Evolutionary conservation across 2,113 vertebrate species (phyloP), one percentile per base, ranked within the genome.

Genomic region (Trochalopteron elliotii): DNA sequence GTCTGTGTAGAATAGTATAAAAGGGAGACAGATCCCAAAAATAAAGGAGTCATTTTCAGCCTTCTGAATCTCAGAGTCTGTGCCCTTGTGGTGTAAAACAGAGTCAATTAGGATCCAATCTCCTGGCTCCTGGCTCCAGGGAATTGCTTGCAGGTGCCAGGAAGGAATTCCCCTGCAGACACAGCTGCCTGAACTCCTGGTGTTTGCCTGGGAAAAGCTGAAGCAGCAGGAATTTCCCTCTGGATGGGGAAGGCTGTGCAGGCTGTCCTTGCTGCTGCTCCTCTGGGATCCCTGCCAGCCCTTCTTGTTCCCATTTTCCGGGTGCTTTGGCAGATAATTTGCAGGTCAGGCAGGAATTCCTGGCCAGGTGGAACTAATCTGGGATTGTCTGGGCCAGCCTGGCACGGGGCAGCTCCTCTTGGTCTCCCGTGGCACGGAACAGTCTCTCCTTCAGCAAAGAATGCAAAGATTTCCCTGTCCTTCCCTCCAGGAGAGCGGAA

Each of bases 371-470:
- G 78, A 88, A 61, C 68, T 18, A 31, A 44, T 16, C 28, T 35
- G 19, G 86, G 70, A 11, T 49, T 23, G 44, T 9, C 74, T 8
- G 39, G 75, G 21, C 37, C 24, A 16, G 22, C 12, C 44, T n/a
- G 60, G 61, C 56, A 15, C 0, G 0, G 80, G 40, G n/a, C n/a
- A n/a, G n/a, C n/a, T n/a, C n/a, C n/a, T 12, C 12, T 45, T 3
- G 27, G 52, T 16, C 30, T 93, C 57, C 57, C 1, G 11, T 55
- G 83, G 57, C 93, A 68, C 5, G 3, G 74, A 59, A 42, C 50
- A 40, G 40, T 63, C 64, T 37, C 33, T 67, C 53, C 42, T 82
- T 21, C 37, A 20, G 74, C 49, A 56, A 24, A 45, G 63, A 44
- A 72, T 80, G 83, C n/a, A 57, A 49, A 42, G 4, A 49, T 80